Conservation (phyloP, 2,113 vertebrate species). For the Calyptommatus sinebrachiatus region DNA sequence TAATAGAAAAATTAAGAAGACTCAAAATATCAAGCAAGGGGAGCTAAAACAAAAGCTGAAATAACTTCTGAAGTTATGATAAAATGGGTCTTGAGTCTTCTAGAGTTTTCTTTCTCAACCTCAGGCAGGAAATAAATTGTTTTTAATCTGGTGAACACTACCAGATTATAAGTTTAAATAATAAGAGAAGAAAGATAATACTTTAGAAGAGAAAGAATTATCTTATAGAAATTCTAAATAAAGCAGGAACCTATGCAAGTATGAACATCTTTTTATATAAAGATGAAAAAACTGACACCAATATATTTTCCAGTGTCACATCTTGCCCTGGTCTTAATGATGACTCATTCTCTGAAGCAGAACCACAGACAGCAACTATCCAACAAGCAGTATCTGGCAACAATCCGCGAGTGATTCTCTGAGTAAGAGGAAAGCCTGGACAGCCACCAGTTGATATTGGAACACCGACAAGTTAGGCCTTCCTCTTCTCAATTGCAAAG, state of each 20-base stretch:
- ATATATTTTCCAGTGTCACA: background rate
- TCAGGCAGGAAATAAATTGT: background rate
- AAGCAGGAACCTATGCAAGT: background rate
- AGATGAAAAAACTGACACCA: background rate
- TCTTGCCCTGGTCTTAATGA: too few relatives aligned
- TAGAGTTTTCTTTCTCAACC: background rate
- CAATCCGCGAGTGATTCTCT: too few relatives aligned
- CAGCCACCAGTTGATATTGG: too few relatives aligned
- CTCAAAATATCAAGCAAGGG: constrained; percentile 16
- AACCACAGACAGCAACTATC: too few relatives aligned
- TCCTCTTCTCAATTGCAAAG: too few relatives aligned
- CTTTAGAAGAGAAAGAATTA: background rate
- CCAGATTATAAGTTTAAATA: background rate
- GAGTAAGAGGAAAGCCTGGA: too few relatives aligned
- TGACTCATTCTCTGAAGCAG: too few relatives aligned
- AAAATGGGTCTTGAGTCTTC: background rate
- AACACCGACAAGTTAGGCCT: too few relatives aligned
- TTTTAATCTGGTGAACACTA: constrained; percentile 7
- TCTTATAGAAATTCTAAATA: background rate
- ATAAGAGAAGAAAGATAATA: background rate
- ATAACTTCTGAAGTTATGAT: constrained; percentile 7
- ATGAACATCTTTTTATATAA: background rate
- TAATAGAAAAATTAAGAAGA: background rate
- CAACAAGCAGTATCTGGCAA: too few relatives aligned
- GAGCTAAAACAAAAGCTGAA: background rate